Evolutionary conservation across 2,113 vertebrate species (phyloP).

Genomic region (Platysteira castanea): DNA sequence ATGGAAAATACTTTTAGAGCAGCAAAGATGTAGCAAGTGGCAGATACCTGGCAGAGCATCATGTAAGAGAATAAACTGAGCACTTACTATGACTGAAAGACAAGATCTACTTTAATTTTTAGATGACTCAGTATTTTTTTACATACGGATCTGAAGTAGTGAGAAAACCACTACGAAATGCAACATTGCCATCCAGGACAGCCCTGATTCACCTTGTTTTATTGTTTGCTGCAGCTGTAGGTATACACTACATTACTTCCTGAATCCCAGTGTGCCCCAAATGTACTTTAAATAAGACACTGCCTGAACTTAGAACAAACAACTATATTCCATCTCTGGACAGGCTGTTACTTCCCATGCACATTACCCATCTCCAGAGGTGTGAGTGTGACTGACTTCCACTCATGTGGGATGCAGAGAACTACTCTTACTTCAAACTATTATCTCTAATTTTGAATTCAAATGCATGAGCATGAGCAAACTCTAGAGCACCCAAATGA

Average conservation of each 20-base stretch:
- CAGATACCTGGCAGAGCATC: background rate
- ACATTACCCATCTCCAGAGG: background rate
- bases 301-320: background rate
- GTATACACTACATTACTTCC: background rate
- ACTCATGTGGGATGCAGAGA: background rate
- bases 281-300: background rate
- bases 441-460: background rate
- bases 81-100: background rate
- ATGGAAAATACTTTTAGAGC: background rate
- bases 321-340: background rate
- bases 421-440: background rate
- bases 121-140: background rate
- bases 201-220: background rate
- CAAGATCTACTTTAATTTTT: background rate
- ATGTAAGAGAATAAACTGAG: background rate
- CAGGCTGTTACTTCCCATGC: background rate
- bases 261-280: background rate
- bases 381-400: background rate
- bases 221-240: background rate
- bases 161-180: background rate
- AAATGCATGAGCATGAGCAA: accelerated
- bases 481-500: background rate
- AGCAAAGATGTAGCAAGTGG: background rate
- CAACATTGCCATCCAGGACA: background rate
- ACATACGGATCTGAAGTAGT: background rate